A percentile compares a stretch with the other conserved stretches of the same genome.
phyloP scores from a whole-genome alignment of 2,113 vertebrate genomes.

The Alethe castanea region DNA sequence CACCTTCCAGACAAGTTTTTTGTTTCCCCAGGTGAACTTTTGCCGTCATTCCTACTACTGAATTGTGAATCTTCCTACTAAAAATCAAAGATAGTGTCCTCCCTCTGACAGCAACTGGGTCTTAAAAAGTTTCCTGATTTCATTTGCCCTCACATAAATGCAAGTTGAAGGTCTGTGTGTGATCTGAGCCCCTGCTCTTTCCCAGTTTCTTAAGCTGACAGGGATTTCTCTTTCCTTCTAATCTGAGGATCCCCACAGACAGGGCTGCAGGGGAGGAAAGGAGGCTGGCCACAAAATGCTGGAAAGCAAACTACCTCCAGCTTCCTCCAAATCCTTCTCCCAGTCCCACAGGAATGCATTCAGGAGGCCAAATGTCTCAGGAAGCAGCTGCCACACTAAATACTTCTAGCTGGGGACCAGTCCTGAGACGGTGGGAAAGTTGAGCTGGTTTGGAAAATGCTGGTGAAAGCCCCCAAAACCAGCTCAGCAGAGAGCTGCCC shows the following conservation, averaged over 20 bases:
- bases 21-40: slow-evolving; percentile 19
- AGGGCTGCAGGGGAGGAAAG: not conserved
- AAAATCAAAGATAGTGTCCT: not conserved
- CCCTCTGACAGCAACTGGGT: not conserved
- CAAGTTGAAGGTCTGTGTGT: not conserved
- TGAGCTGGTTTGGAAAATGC: not conserved
- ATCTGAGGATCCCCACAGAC: not conserved
- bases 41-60: not conserved
- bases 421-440: slow-evolving; percentile 3
- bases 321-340: not conserved
- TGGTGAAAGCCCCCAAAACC: not conserved
- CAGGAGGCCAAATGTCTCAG: slow-evolving; percentile 43
- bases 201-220: not conserved
- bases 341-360: slow-evolving; percentile 22
- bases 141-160: not conserved
- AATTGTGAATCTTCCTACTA: not conserved
- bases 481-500: not conserved
- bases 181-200: not conserved
- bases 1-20: not conserved
- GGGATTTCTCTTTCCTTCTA: not conserved
- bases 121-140: not conserved
- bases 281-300: not conserved
- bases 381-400: slow-evolving; percentile 56
- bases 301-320: not conserved
- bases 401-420: not conserved